Percentiles rank a stretch among this genome's conserved stretches.
Conservation (phyloP, 2,888 invertebrate species). For the Eupithecia insigniata region DNA sequence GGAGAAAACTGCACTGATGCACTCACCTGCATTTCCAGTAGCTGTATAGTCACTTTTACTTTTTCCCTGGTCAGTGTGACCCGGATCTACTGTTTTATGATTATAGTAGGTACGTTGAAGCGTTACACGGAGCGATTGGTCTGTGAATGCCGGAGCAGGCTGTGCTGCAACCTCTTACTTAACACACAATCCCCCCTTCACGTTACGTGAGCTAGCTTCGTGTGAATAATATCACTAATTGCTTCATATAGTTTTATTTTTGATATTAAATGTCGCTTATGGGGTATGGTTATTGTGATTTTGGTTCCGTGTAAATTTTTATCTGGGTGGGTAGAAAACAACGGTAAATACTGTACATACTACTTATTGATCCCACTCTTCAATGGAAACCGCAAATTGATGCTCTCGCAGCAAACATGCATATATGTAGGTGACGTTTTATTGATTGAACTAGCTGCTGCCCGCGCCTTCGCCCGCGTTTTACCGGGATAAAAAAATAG, state of each 20-base stretch:
- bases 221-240: conserved; percentile 31
- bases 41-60: conserved; percentile 72
- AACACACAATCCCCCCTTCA: conserved; percentile 62
- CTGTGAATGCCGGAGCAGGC: conserved; percentile 68
- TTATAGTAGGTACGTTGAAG: conserved; percentile 58
- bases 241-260: conserved; percentile 18
- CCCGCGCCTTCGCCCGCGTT: too few species aligned
- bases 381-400: too few species aligned
- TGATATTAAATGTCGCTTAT: not conserved
- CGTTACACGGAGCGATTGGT: conserved; percentile 64
- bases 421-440: not conserved
- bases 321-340: not conserved
- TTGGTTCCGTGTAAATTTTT: conserved; percentile 6
- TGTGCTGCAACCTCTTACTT: conserved; percentile 81
- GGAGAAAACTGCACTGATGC: conserved; percentile 53
- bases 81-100: conserved; percentile 63
- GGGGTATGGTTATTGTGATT: not conserved
- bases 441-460: not conserved
- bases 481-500: too few species aligned
- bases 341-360: not conserved
- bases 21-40: conserved; percentile 70
- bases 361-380: too few species aligned
- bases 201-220: conserved; percentile 35
- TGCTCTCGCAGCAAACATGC: too few species aligned
- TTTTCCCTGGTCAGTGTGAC: conserved; percentile 61